Base-by-base conservation (phyloP, 92 coral and sea anemone genomes). In the Paragorgia papillata region DNA sequence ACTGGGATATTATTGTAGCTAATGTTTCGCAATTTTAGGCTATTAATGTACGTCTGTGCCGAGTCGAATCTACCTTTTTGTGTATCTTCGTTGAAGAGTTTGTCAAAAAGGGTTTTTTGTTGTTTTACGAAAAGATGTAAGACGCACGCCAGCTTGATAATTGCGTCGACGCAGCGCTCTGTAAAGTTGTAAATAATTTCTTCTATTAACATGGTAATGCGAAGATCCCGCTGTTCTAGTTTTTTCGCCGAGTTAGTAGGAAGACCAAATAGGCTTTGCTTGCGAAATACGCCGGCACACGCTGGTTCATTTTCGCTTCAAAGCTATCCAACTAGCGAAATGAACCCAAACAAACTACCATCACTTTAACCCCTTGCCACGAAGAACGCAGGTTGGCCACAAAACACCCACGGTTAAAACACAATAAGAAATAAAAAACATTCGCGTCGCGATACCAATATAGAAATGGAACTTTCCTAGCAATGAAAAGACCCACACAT, bases 261-360 rank as follows among this genome's bases (percentile, higher is more conserved):
- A 32, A 58, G 0, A 71, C 63, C 63, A 32, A 71, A 54, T 71
- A 71, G 9, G 28, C 64, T 48, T 8, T 31, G n/a, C 19, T 28
- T 8, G 18, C 6, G 13, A 32, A 29, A 31, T 21, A 5, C 20
- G n/a, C n/a, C n/a, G n/a, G n/a, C 32, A 4, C 78, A 71, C 19
- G 78, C 78, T 71, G 78, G 15, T 71, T 30, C 12, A 49, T 53
- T 71, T 51, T 33, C 24, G 31, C 58, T 25, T 33, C 78, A 71
- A 71, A 71, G 58, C 49, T 71, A 71, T 71, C 48, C 19, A 57
- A 29, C n/a, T 29, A 63, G 20, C 62, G 48, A 53, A 53, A 55
- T 26, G 51, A 71, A 71, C 78, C 78, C 78, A 71, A 71, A 71
- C 78, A 71, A 71, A 53, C 63, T 22, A 32, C 5, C 41, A 34